Evolutionary conservation across 92 coral and sea anemone genomes (phyloP).

Genomic region (Porites cylindrica): DNA sequence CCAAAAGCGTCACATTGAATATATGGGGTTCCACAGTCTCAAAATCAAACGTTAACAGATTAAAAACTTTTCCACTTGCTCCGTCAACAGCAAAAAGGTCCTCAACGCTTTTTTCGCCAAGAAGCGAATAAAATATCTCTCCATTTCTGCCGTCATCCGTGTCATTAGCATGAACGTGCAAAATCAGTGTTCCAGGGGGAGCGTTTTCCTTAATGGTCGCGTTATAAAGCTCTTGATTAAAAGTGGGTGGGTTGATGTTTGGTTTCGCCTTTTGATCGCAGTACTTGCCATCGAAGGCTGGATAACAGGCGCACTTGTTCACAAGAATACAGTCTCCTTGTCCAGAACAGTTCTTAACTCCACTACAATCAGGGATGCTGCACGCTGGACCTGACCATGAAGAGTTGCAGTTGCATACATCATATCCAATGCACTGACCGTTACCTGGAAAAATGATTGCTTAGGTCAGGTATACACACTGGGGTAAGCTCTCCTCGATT

Average conservation of each 20-base stretch:
- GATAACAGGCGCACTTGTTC: conserved; percentile 66
- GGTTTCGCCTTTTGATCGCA: conserved; percentile 55
- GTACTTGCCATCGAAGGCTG: conserved; percentile 59
- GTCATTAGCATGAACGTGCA: conserved; percentile 69
- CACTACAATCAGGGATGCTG: conserved; percentile 64
- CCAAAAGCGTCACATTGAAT: conserved; percentile 50
- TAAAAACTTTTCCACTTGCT: conserved; percentile 50
- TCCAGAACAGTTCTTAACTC: conserved; percentile 60
- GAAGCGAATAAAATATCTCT: conserved; percentile 35
- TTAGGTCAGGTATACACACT: neutral
- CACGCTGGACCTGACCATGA: conserved; percentile 74
- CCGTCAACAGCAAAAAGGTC: conserved; percentile 40
- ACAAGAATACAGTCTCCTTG: conserved; percentile 73
- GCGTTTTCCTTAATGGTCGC: conserved; percentile 57
- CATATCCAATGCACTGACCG: conserved; percentile 66
- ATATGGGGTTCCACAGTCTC: conserved; percentile 27
- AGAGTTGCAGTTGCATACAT: conserved; percentile 55
- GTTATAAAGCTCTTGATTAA: conserved; percentile 38
- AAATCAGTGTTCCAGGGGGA: conserved; percentile 51
- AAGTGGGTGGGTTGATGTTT: conserved; percentile 60
- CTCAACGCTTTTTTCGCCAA: conserved; percentile 6
- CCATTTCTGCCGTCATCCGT: conserved; percentile 75
- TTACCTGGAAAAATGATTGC: conserved; percentile 44
- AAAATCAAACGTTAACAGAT: conserved; percentile 36
- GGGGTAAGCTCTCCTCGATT: too few species aligned